Evolutionary conservation across 2,113 vertebrate species (phyloP).

Genomic region (Semnornis frantzii): DNA sequence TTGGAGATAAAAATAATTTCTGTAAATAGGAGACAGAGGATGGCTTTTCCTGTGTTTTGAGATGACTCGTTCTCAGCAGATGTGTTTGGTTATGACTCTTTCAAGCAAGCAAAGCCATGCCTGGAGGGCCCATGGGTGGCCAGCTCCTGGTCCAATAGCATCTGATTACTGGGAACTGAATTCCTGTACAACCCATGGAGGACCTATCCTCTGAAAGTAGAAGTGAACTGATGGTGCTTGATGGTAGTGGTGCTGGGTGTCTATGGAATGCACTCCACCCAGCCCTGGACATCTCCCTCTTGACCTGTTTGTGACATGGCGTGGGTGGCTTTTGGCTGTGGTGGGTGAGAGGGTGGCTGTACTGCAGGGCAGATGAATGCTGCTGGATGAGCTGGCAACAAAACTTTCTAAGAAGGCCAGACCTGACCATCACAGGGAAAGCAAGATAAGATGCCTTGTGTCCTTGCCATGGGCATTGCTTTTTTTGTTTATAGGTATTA

Average conservation of each 20-base stretch:
- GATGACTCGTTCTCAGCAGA: background rate
- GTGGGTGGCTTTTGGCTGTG: rapidly evolving
- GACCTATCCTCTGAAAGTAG: background rate
- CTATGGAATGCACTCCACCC: background rate
- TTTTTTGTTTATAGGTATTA: background rate
- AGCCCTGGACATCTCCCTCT: background rate
- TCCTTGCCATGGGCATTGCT: background rate
- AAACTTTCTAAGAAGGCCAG: background rate
- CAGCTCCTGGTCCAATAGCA: rapidly evolving
- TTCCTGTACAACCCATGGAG: rapidly evolving
- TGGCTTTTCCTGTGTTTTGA: slow-evolving; percentile 12
- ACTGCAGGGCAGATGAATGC: background rate
- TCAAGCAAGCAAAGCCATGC: background rate
- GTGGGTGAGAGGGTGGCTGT: background rate
- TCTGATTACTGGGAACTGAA: background rate
- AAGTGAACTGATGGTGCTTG: background rate
- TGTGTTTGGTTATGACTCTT: background rate
- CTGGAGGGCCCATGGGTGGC: background rate
- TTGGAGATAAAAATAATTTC: slow-evolving; percentile 1
- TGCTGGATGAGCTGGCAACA: background rate
- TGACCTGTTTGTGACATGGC: rapidly evolving
- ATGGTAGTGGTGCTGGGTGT: background rate
- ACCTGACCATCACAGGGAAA: background rate
- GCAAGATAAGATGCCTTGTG: background rate
- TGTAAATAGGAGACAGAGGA: background rate